Evolutionary conservation across 2,888 invertebrate species (phyloP).

Genomic region (Saturnia japonica): DNA sequence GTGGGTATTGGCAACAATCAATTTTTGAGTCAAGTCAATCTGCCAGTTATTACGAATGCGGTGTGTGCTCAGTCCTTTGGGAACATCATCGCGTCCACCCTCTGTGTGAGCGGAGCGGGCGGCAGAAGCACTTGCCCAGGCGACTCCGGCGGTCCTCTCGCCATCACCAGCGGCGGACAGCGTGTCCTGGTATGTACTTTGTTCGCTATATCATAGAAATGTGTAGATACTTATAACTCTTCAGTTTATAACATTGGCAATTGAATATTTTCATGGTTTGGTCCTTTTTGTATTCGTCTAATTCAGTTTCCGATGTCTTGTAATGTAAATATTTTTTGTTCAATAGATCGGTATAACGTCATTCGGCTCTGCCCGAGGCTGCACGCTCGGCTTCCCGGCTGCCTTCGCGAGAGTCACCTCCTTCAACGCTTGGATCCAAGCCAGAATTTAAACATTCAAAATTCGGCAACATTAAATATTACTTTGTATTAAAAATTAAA

Average conservation of each 20-base stretch:
- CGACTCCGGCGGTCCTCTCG: conserved; percentile 49
- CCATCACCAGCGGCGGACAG: conserved; percentile 30
- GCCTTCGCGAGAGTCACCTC: conserved; percentile 48
- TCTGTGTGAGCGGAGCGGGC: conserved; percentile 36
- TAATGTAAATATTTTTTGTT: neutral
- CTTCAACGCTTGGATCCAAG: conserved; percentile 35
- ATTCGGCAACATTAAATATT: neutral
- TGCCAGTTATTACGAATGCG: conserved; percentile 41
- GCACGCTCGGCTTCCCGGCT: conserved; percentile 34
- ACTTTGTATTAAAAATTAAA: neutral
- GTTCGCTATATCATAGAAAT: no score
- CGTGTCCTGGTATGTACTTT: conserved; percentile 1
- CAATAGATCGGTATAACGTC: conserved; percentile 19
- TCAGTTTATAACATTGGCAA: no score
- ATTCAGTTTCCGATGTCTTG: neutral
- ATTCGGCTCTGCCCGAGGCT: conserved; percentile 8
- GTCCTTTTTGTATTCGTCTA: no score
- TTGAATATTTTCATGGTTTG: neutral
- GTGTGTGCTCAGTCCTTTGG: conserved; percentile 36
- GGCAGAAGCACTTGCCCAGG: conserved; percentile 42
- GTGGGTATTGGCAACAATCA: conserved; percentile 31
- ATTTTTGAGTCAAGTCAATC: conserved; percentile 34
- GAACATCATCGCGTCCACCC: conserved; percentile 33
- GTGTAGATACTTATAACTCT: no score
- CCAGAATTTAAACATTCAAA: conserved; percentile 16